Conservation (phyloP, 2,113 vertebrate species). For the Ciconia maguari region DNA sequence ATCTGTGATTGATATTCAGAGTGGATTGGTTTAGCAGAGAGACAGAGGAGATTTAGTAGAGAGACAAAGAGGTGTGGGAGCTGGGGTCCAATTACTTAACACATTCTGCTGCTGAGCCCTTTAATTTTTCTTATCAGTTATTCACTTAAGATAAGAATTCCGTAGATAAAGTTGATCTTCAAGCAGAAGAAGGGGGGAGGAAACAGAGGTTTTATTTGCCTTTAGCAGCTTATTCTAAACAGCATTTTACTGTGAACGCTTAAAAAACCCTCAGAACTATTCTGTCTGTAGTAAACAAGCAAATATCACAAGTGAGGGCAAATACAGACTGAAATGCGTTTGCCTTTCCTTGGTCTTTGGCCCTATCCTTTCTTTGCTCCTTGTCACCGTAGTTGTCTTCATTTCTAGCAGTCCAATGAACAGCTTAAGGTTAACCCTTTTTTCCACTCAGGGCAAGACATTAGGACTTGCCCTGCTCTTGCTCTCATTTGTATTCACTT, state of each 20-base stretch:
- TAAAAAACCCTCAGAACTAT: neutral
- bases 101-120: neutral
- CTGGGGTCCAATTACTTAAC: slow-evolving; percentile 27
- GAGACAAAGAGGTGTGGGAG: neutral
- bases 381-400: neutral
- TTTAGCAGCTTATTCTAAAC: slow-evolving; percentile 46
- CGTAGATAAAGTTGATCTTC: slow-evolving; percentile 52
- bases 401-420: neutral
- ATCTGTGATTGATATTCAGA: neutral
- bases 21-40: neutral
- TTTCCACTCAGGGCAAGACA: neutral
- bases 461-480: neutral
- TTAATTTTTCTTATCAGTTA: slow-evolving; percentile 67
- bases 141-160: slow-evolving; percentile 59
- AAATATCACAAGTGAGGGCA: neutral
- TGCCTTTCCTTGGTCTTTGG: neutral
- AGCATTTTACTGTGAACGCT: slow-evolving; percentile 52
- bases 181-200: neutral
- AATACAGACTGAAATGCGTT: neutral
- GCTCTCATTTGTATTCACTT: neutral
- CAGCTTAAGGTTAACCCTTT: neutral
- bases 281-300: neutral
- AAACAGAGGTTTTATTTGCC: slow-evolving; percentile 33
- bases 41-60: neutral
- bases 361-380: neutral